Evolutionary conservation across 2,888 invertebrate species (phyloP).

Genomic region (Pachliopta kotzebuea): DNA sequence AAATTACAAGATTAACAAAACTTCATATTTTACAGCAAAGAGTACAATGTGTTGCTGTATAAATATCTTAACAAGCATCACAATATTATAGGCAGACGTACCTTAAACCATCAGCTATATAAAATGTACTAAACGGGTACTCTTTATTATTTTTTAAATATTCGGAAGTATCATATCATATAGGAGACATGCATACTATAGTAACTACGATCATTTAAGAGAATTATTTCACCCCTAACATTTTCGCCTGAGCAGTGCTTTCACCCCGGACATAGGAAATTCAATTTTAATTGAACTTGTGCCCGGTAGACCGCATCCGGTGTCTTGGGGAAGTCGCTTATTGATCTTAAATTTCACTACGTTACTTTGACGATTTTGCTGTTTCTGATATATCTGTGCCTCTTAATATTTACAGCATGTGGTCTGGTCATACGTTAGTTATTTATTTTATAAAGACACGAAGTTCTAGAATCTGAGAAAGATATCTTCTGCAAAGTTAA

Average conservation of each 20-base stretch:
- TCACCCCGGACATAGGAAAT: constrained; percentile 59
- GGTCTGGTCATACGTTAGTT: background rate
- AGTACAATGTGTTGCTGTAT: background rate
- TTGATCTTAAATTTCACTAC: constrained; percentile 58
- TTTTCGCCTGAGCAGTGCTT: constrained; percentile 35
- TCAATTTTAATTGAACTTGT: constrained; percentile 73
- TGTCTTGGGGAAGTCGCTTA: constrained; percentile 66
- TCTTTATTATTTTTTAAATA: background rate
- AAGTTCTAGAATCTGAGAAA: no score
- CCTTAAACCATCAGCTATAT: no score
- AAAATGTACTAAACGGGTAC: background rate
- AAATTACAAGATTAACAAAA: background rate
- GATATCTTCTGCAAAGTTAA: no score
- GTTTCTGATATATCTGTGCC: background rate
- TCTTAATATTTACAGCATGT: background rate
- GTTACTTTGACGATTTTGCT: constrained; percentile 6
- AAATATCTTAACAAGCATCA: background rate
- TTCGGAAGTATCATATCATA: background rate
- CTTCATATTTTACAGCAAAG: background rate
- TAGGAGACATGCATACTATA: constrained; percentile 5
- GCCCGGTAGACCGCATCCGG: constrained; percentile 68
- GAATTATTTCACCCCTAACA: constrained; percentile 37
- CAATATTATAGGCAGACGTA: background rate
- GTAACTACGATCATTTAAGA: constrained; percentile 37
- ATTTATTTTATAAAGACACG: no score